Evolutionary conservation across 2,113 vertebrate species (phyloP).

Genomic region (Phyllostomus hastatus): DNA sequence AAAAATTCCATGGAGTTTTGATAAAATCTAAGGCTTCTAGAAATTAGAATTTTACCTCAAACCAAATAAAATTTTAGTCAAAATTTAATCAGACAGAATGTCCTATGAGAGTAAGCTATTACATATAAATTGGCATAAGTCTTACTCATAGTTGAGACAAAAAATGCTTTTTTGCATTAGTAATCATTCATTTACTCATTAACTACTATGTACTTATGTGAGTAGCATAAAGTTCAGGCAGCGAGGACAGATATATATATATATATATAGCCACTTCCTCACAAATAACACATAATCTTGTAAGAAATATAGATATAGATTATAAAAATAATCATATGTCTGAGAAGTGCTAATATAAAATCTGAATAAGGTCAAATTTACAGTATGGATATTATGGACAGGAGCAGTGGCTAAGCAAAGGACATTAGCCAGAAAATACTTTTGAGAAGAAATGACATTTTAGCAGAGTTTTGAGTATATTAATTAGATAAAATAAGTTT

Average conservation of each 20-base stretch:
- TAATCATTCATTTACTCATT: background rate
- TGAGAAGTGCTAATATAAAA: background rate
- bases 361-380: background rate
- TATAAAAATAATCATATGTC: background rate
- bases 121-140: background rate
- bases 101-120: background rate
- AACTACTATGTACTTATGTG: background rate
- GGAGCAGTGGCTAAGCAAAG: background rate
- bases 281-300: background rate
- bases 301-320: background rate
- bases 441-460: background rate
- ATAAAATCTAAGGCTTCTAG: slow-evolving; percentile 27
- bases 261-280: background rate
- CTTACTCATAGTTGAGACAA: background rate
- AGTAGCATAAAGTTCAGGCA: background rate
- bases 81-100: background rate
- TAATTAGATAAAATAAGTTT: background rate
- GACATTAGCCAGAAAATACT: background rate
- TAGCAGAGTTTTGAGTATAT: slow-evolving; percentile 1
- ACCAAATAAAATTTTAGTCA: background rate
- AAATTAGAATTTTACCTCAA: slow-evolving; percentile 40
- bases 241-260: background rate
- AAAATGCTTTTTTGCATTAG: background rate
- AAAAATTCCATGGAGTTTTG: slow-evolving; percentile 7
- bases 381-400: background rate